A percentile compares a stretch with the other conserved stretches of the same genome.
Evolutionary conservation across 1,140 invertebrate species (phyloP).

Genomic region (Drosophila auraria): DNA sequence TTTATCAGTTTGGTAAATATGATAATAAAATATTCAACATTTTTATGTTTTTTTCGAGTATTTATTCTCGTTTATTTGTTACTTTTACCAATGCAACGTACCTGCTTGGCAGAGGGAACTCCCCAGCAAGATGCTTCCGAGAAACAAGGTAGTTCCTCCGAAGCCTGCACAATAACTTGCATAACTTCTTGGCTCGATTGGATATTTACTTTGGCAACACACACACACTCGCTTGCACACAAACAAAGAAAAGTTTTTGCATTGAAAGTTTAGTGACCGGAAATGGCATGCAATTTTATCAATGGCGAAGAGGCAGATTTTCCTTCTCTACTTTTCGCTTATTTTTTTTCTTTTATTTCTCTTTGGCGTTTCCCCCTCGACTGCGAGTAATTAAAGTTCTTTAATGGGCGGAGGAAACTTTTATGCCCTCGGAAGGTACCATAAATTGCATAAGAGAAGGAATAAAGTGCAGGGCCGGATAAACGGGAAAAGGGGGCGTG

Average conservation of each 20-base stretch:
- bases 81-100: conserved; percentile 5
- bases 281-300: conserved; percentile 81
- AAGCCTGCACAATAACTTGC: conserved; percentile 52
- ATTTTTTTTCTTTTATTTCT: background rate
- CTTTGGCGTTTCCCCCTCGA: conserved; percentile 2
- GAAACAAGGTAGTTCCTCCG: background rate
- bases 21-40: too few relatives aligned
- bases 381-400: conserved; percentile 70
- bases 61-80: background rate
- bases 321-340: conserved; percentile 3
- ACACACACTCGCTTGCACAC: background rate
- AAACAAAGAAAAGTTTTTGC: conserved; percentile 50
- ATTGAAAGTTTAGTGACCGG: conserved; percentile 79
- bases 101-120: background rate
- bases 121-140: background rate
- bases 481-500: conserved; percentile 14
- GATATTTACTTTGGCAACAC: conserved; percentile 44
- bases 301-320: conserved; percentile 42
- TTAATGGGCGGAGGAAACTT: conserved; percentile 58
- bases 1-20: too few relatives aligned
- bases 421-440: conserved; percentile 36
- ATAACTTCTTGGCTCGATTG: conserved; percentile 58
- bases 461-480: conserved; percentile 21
- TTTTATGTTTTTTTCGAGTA: too few relatives aligned
- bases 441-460: conserved; percentile 64